Conservation (phyloP, 2,888 invertebrate species). For the Fragum whitleyi region DNA sequence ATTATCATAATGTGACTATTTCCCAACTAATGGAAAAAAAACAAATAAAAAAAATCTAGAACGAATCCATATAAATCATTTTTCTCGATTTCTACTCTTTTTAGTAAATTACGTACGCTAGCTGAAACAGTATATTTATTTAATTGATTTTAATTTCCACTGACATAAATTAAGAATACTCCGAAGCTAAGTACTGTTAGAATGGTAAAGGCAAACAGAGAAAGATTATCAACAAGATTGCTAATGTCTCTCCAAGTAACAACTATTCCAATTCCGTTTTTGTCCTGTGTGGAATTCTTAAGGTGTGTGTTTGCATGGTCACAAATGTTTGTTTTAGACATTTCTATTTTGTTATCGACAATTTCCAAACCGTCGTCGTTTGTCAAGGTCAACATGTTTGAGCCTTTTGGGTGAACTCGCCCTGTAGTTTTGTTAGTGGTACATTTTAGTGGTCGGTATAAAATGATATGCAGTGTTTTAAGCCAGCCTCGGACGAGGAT, state of each 20-base stretch:
- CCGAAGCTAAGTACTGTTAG: conserved; percentile 4
- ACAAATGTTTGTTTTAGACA: too few relatives aligned
- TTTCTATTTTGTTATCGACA: background rate
- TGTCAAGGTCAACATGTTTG: background rate
- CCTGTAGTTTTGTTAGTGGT: background rate
- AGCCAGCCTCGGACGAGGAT: conserved; percentile 21
- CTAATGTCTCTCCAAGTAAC: conserved; percentile 5
- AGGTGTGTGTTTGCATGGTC: too few relatives aligned
- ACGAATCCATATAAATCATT: too few relatives aligned
- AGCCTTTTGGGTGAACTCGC: background rate
- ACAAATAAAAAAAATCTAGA: too few relatives aligned
- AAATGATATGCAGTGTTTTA: background rate
- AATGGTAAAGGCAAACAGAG: background rate
- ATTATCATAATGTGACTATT: too few relatives aligned
- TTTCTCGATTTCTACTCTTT: too few relatives aligned
- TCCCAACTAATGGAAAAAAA: too few relatives aligned
- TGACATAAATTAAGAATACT: background rate
- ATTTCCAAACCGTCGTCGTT: background rate
- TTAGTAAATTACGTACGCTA: too few relatives aligned
- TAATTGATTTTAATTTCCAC: too few relatives aligned
- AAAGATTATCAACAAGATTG: background rate
- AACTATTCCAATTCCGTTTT: too few relatives aligned
- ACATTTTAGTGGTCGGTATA: background rate
- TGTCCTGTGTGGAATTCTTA: too few relatives aligned
- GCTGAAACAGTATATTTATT: too few relatives aligned